Evolutionary conservation across 1,140 invertebrate genomes (phyloP), one percentile per base, ranked within the genome.

Genomic region (Calosoma granatense): DNA sequence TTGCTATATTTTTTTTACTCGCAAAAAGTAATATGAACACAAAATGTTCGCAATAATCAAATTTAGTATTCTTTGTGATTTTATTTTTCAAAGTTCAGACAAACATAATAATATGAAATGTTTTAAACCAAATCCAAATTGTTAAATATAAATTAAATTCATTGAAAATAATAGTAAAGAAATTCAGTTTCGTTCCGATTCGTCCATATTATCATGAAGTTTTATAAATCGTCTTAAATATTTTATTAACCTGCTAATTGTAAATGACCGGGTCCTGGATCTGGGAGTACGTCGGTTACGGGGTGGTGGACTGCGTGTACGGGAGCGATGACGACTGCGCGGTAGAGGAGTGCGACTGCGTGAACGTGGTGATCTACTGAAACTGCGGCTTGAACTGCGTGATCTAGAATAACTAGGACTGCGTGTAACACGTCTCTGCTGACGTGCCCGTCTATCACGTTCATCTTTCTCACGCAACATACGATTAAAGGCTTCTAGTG

Each of bases 381-480:
- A 63, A 41, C 65, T 67, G 17, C 66, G 61, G 39, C 73, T 76
- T 39, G 76, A 76, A 64, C 76, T 80, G 20, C 77, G 73, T 17
- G 78, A 79, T 58, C 76, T 57, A 54, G 71, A 70, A 22, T 66
- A 64, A 30, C 67, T 72, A 6, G 67, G 59, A 20, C 70, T 65
- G 14, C 68, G 55, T 17, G 70, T 70, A 26, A 79, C 75, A 19
- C 81, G 75, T 15, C 82, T 75, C 56, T 82, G 78, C 53, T 80
- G 78, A 57, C 84, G 83, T 51, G 85, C 75, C 23, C 83, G 77
- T 59, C 81, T 74, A 56, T 84, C 81, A 30, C 81, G 73, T 67
- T 85, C 84, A 70, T 91, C 88, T 73, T 90, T 91, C 69, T 93
- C 89, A 58, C 84, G 77, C 59, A 93, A 77, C 73, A 92, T 87